Evolutionary conservation across 2,888 invertebrate species (phyloP), one percentile per base, ranked within the genome.

Genomic region (Dendrolimus houi): DNA sequence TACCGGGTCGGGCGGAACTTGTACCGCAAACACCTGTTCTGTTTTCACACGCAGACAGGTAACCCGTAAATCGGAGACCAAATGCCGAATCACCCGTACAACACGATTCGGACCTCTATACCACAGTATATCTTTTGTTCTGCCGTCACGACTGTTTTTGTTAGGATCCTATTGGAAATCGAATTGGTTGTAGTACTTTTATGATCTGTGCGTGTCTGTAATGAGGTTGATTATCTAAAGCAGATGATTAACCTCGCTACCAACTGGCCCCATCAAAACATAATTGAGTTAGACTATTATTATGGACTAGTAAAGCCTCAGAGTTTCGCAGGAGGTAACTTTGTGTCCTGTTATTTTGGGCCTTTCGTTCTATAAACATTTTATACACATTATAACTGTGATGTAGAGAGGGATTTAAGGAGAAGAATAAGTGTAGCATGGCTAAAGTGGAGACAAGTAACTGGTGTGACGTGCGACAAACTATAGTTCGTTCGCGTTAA

Each of bases 11-110:
- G 70, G 74, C 78, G 79, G 79, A 77, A 79, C 78, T 70, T 70
- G 67, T 67, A 70, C 77, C 75, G 69, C 80, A 73, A 69, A 77
- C 89, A 88, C 89, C 89, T 90, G 89, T 90, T 87, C 79, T 68
- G 76, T 83, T 83, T 89, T 90, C 90, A 89, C 90, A 90, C 90
- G 87, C 78, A 62, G 64, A 79, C 88, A 87, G 87, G 87, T 86
- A 85, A 75, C 70, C 69, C 47, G 47, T 47, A 47, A 47, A 47
- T 47, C 47, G 12, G 47, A 29, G 29, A 6, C 29, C 29, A 6
- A 29, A 29, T 29, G 29, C 29, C 29, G 29, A 29, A 29, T 70
- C 71, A 72, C 67, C 73, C 74, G 69, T 72, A 58, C 54, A 69
- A 65, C 76, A 66, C 71, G 69, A 70, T 71, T 75, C 74, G 79